Evolutionary conservation across 1,140 invertebrate species (phyloP).

Genomic region (Rhyacophila brunnea): DNA sequence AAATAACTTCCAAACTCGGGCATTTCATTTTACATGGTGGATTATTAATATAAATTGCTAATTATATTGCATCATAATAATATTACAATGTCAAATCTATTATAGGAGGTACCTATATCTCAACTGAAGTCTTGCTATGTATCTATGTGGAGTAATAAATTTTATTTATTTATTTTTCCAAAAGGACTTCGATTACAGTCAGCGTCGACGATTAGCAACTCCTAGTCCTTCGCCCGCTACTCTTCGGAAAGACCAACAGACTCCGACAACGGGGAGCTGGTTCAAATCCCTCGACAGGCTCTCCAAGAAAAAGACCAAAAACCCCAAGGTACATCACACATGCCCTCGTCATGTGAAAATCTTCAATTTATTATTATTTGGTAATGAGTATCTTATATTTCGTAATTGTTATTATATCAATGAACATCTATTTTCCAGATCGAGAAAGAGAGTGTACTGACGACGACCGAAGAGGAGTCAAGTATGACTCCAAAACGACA

Average conservation of each 20-base stretch:
- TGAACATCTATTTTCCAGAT: slow-evolving; percentile 35
- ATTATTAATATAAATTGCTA: too few species aligned
- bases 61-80: too few species aligned
- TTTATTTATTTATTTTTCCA: slow-evolving; percentile 31
- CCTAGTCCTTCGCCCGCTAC: slow-evolving; percentile 65
- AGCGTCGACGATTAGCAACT: slow-evolving; percentile 67
- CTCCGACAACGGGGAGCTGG: slow-evolving; percentile 51
- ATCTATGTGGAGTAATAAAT: too few species aligned
- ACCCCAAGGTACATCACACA: slow-evolving; percentile 51
- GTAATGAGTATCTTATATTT: too few species aligned
- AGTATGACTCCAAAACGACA: slow-evolving; percentile 41
- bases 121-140: too few species aligned
- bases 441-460: slow-evolving; percentile 47
- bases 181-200: slow-evolving; percentile 62
- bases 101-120: too few species aligned
- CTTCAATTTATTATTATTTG: too few species aligned
- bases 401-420: too few species aligned
- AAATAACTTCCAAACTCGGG: too few species aligned
- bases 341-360: too few species aligned
- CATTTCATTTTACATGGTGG: too few species aligned
- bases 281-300: slow-evolving; percentile 65
- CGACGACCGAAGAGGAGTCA: slow-evolving; percentile 50
- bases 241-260: background rate
- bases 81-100: too few species aligned
- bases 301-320: slow-evolving; percentile 56